Evolutionary conservation across 1,140 invertebrate species (phyloP), one percentile per base, ranked within the genome.

Genomic region (Trissolcus basalis): DNA sequence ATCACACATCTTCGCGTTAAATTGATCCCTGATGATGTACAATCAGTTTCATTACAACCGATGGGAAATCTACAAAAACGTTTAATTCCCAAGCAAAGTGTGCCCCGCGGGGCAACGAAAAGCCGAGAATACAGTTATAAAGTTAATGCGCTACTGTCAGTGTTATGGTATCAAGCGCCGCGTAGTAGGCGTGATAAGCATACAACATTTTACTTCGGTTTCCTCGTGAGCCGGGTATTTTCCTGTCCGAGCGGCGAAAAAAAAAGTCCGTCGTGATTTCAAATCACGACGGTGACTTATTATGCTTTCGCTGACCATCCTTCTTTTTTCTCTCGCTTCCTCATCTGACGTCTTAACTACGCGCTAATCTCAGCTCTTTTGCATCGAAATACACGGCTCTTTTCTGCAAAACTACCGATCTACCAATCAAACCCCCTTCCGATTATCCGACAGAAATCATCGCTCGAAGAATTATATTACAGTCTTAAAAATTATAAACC

Each of bases 151-250:
- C 69, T 70, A 73, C 68, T 50, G 63, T 36, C 50, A 59, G 67
- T 53, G 51, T 77, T 77, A 68, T 68, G 59, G 63, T 68, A 68
- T 68, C 63, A 63, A 68, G 68, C 45, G 55, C 14, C 41, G n/a
- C n/a, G 35, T 55, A 49, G 75, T 70, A 73, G 69, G 75, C 75
- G 75, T 73, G 75, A 69, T 73, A 78, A 78, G 74, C 67, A 71
- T 71, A 71, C 74, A 76, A 76, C 73, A 45, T 65, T 76, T 61
- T 60, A 65, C 55, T 55, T 6, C 27, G 39, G 60, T 70, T 76
- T 55, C 65, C 53, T 61, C 41, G 33, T 45, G 68, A 68, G 65
- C 58, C 48, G 56, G 61, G 61, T 77, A 77, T 77, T 67, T 71
- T 68, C 63, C 67, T 77, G 74, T 77, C 74, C 71, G 56, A 70